Percentiles rank a stretch among this genome's conserved stretches.
phyloP scores from a whole-genome alignment of 2,888 invertebrate genomes.

The Chrysodeixis includens region DNA sequence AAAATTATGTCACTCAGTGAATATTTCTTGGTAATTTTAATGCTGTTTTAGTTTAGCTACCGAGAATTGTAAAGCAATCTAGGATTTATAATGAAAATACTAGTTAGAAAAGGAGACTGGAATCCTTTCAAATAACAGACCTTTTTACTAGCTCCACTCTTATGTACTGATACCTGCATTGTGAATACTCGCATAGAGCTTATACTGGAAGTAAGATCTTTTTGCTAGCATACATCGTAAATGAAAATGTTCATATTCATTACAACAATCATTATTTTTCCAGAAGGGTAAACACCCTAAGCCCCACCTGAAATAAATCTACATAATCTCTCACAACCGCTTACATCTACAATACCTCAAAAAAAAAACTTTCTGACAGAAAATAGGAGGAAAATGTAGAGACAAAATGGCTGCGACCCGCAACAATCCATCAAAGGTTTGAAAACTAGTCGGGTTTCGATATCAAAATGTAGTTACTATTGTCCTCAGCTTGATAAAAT shows the following conservation, averaged over 20 bases:
- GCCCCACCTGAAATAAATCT: constrained; percentile 59
- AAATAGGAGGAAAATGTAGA: constrained; percentile 60
- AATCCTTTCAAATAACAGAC: too few species aligned
- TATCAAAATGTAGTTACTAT: constrained; percentile 88
- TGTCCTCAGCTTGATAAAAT: constrained; percentile 86
- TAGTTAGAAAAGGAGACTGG: too few species aligned
- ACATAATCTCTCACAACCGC: constrained; percentile 55
- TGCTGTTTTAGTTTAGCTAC: too few species aligned
- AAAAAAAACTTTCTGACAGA: constrained; percentile 57
- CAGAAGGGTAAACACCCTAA: background rate
- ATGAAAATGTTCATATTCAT: background rate
- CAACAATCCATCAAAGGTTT: constrained; percentile 81
- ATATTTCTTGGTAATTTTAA: background rate
- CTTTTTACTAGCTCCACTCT: too few species aligned
- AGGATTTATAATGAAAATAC: too few species aligned
- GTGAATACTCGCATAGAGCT: too few species aligned
- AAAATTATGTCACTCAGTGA: background rate
- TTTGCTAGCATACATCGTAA: background rate
- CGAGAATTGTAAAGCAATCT: too few species aligned
- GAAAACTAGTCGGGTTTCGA: constrained; percentile 79
- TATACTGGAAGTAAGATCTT: too few species aligned
- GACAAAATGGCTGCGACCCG: constrained; percentile 72
- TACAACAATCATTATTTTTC: background rate
- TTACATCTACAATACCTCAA: constrained; percentile 64
- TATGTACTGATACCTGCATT: too few species aligned